A percentile compares a stretch with the other conserved stretches of the same genome.
Evolutionary conservation across 1,140 invertebrate species (phyloP).

Genomic region (Macrosteles quadrilineatus): DNA sequence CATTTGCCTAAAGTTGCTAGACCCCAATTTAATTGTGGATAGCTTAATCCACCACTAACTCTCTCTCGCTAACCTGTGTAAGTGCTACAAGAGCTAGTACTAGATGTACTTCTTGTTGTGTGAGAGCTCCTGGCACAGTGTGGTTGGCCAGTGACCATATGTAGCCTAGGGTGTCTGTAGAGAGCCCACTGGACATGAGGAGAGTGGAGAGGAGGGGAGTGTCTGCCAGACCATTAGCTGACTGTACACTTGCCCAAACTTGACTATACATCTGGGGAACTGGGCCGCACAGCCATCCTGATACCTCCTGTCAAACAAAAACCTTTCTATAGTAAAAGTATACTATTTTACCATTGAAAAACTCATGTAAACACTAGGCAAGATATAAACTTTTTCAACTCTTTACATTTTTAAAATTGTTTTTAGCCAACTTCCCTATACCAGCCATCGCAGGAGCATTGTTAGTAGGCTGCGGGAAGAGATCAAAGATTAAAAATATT

Average conservation of each 20-base stretch:
- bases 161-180: slow-evolving; percentile 60
- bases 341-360: no score
- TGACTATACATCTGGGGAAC: not conserved
- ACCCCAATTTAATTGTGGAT: no score
- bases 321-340: no score
- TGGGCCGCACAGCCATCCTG: slow-evolving; percentile 8
- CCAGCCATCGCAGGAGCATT: no score
- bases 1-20: no score
- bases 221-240: slow-evolving; percentile 51
- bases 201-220: slow-evolving; percentile 62
- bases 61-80: slow-evolving; percentile 60
- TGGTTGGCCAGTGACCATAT: slow-evolving; percentile 66
- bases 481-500: no score
- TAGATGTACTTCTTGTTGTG: slow-evolving; percentile 61
- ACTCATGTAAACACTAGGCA: no score
- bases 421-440: no score
- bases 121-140: slow-evolving; percentile 61
- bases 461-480: no score
- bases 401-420: no score
- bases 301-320: not conserved
- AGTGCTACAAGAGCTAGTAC: slow-evolving; percentile 63
- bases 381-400: no score
- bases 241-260: slow-evolving; percentile 20
- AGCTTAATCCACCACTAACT: no score
- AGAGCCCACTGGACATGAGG: slow-evolving; percentile 61